These are phyloP conservation scores for Hyposmocoma kahamanoa DNA, from an alignment of 1,140 invertebrate genomes.

Conservation along the genomic window DNA sequence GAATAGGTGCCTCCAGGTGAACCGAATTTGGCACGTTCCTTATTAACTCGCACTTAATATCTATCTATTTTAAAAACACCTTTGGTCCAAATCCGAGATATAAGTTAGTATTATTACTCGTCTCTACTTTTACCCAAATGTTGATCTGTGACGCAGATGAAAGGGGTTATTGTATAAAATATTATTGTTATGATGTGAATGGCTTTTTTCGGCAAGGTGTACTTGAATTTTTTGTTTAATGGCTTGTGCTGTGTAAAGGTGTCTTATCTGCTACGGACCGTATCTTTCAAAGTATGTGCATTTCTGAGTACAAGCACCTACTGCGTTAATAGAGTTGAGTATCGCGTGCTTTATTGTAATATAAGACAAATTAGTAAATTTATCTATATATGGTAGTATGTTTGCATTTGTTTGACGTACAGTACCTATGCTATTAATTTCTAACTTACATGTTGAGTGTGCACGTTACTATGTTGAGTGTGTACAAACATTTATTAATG, in stretches of 20 bases:
- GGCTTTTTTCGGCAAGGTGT: conserved; percentile 37
- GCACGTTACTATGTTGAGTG: too few relatives aligned
- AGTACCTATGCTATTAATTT: too few relatives aligned
- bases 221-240: conserved; percentile 29
- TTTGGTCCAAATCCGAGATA: conserved; percentile 29
- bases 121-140: conserved; percentile 2
- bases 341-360: too few relatives aligned
- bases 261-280: conserved; percentile 9
- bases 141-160: conserved; percentile 42
- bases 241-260: conserved; percentile 29
- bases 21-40: conserved; percentile 57
- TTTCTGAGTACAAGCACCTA: too few relatives aligned
- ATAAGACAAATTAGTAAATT: too few relatives aligned
- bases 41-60: conserved; percentile 20
- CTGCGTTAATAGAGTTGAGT: too few relatives aligned
- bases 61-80: conserved; percentile 25
- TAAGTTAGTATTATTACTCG: conserved; percentile 3
- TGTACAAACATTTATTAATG: too few relatives aligned
- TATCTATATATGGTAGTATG: too few relatives aligned
- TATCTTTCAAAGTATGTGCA: too few relatives aligned
- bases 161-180: conserved; percentile 47
- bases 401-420: too few relatives aligned
- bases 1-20: conserved; percentile 42
- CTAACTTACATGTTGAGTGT: too few relatives aligned
- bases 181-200: conserved; percentile 49